Evolutionary conservation across 2,113 vertebrate species (phyloP), one percentile per base, ranked within the genome.

Genomic region (Ctenodactylus gundi): DNA sequence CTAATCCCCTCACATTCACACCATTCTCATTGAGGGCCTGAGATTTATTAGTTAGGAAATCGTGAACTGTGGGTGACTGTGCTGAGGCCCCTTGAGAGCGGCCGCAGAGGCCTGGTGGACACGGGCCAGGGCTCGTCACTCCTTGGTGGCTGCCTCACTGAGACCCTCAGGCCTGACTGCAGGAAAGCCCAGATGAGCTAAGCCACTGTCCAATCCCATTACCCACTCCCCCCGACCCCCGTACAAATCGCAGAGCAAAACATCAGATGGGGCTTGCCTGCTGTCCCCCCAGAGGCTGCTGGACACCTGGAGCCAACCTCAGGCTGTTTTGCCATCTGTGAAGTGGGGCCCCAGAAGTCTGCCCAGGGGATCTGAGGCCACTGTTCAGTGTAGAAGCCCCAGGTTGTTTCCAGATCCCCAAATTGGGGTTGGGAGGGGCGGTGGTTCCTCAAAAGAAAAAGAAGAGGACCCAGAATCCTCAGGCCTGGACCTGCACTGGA

Each of bases 41-140:
- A 62, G 83, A 97, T 97, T 97, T 97, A 97, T 97, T 86, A 97
- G 97, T 96, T 95, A 87, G 94, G 78, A 96, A 68, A 70, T 68
- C 27, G 44, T 11, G 87, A 77, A 46, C 58, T 90, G 85, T 44
- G 15, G 49, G 95, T 97, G 93, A 96, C 94, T 89, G 90, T 94
- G 36, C 34, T 7, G 51, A 94, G 96, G 91, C 92, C 90, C 95
- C 91, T 93, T 7, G 75, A 7, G 49, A 76, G 92, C 96, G 92
- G 12, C 29, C 9, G 39, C 39, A 68, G 91, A 27, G 6, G 68
- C 89, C 0, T 76, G 31, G 5, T 34, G 0, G 4, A 14, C 4
- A 0, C 4, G n/a, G n/a, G n/a, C n/a, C n/a, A n/a, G n/a, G n/a
- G n/a, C n/a, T n/a, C n/a, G n/a, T n/a, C n/a, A n/a, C n/a, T n/a